Base-by-base conservation (phyloP, 64 coral and sea anemone species). In the Dendrophyllia cribrosa region DNA sequence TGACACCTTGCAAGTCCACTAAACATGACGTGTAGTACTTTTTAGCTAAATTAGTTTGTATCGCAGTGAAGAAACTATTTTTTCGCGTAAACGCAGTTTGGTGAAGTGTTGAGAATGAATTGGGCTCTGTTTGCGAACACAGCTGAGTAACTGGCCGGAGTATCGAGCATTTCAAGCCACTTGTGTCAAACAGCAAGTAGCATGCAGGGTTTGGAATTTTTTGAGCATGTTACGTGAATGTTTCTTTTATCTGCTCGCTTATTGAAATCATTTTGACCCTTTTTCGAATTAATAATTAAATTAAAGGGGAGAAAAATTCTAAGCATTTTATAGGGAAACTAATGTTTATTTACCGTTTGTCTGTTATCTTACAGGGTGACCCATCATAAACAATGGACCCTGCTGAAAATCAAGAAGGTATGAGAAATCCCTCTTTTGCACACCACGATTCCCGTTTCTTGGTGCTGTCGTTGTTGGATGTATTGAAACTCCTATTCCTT, bases 191-290 rank as follows among this genome's bases (percentile, higher is more conserved):
- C 66, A 46, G 52, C 24, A 15, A 46, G 45, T 63, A 51, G 62
- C 61, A 84, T 22, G 80, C 80, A 51, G 80, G 8, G 61, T 84
- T 84, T 50, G 80, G 62, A 84, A 68, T 84, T 84, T 84, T 59
- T 51, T 22, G 1, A 47, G 14, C 15, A 64, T 82, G 58, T 64
- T 66, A 3, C 9, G 63, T 12, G 60, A 9, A 26, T 66, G 80
- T 84, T 44, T 84, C 9, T 68, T 84, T 67, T 84, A 20, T 67
- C 19, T 21, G 60, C 62, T 84, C 61, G 45, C 45, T 45, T 68
- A 47, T 47, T 67, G 59, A 15, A 84, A 21, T 65, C 19, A 10
- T 19, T 63, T 51, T 51, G 62, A 26, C 12, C 60, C 16, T 56
- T 6, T 66, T 51, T 46, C 11, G 59, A 61, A 61, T 50, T 4